These are phyloP conservation scores for Hyles vespertilio DNA, from an alignment of 1,140 invertebrate genomes.

Conservation along the genomic window DNA sequence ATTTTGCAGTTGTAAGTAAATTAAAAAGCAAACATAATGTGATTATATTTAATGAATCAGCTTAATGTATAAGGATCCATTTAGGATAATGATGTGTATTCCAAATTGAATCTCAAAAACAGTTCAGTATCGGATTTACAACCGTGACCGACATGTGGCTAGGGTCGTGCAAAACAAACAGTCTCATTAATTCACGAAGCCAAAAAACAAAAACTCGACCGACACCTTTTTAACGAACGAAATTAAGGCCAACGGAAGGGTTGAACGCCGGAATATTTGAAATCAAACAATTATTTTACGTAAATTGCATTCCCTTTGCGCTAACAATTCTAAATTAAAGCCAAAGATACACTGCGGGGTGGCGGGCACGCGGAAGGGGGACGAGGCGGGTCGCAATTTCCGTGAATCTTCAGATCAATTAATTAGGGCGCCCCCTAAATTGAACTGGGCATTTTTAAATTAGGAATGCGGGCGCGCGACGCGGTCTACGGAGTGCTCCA, in stretches of 20 bases:
- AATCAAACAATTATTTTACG: conserved; percentile 73
- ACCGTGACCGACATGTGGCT: too few species aligned
- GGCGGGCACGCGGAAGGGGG: conserved; percentile 4
- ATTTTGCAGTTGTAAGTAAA: not conserved
- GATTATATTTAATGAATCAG: too few species aligned
- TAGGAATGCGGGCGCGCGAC: conserved; percentile 19
- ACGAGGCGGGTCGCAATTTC: conserved; percentile 45
- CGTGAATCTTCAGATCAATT: conserved; percentile 67
- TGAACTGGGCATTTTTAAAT: conserved; percentile 59
- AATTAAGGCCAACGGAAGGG: conserved; percentile 41
- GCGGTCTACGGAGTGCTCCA: not conserved
- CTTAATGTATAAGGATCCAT: too few species aligned
- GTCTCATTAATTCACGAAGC: too few species aligned
- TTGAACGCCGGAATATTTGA: conserved; percentile 47
- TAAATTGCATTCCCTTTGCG: conserved; percentile 71
- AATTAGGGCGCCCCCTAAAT: conserved; percentile 61
- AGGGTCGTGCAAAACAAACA: too few species aligned
- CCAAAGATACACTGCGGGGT: conserved; percentile 56
- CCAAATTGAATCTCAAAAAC: too few species aligned
- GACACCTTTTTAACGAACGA: conserved; percentile 29
- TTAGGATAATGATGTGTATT: too few species aligned
- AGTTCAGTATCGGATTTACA: too few species aligned
- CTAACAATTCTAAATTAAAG: conserved; percentile 72
- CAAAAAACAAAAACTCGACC: not conserved
- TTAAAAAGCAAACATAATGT: too few species aligned